Base-by-base conservation (phyloP, 2,888 invertebrate genomes). In the Cyclophora albipunctata region DNA sequence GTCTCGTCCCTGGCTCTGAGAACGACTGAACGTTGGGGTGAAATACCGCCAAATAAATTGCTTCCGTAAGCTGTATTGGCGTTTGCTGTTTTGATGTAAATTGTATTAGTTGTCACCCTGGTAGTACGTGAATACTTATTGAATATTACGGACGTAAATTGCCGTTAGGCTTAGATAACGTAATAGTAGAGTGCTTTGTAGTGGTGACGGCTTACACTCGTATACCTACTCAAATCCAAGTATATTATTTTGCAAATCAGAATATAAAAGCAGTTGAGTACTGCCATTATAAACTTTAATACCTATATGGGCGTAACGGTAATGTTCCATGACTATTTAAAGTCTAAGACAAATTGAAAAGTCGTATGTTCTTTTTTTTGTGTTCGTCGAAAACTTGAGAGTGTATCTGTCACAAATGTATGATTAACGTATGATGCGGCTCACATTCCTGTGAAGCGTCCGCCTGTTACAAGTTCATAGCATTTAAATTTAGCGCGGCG, bases 401-500 rank as follows among this genome's bases (percentile, higher is more conserved):
- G 71, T 80, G 79, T 81, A 77, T 73, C 78, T 86, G 87, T 87
- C 87, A 86, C 80, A 81, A 70, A 84, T 78, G 75, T 86, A 86
- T 88, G 87, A 88, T 85, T 84, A 86, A 88, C 85, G 83, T 69
- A 71, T 74, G 67, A 71, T 75, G 78, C 75, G 76, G 73, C 67
- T 72, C 71, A 73, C 79, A 86, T 87, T 84, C 84, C 82, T 73
- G 63, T 69, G 70, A 77, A 70, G 78, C 74, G 75, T 73, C 79
- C 81, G 85, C 75, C 81, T 74, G 83, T 74, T 81, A 87, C 85
- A 87, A 86, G 88, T 87, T 87, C 84, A 86, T 86, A 81, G 78
- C 74, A 81, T 86, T 86, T 88, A 87, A 88, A 87, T 88, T 83
- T 87, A 86, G 87, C 86, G 73, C 82, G 80, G 84, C 86, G 86